Percentiles rank a stretch among this genome's conserved stretches.
Conservation (phyloP, 2,888 invertebrate genomes). For the Dioctria rufipes region DNA sequence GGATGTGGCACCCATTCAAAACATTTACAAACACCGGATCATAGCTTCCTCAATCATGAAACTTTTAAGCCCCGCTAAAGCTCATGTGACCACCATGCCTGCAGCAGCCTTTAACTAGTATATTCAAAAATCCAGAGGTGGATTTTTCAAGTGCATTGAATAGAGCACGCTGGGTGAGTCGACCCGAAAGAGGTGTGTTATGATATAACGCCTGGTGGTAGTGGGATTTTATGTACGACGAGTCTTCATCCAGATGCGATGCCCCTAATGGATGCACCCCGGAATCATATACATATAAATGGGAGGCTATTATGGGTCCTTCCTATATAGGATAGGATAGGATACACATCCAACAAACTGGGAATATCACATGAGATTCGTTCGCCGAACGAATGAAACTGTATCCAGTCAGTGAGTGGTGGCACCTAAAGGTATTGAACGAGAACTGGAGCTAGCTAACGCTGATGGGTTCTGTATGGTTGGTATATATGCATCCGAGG, state of each 20-base stretch:
- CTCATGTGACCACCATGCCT: not conserved
- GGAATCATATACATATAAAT: conserved; percentile 6
- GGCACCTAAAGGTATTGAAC: conserved; percentile 6
- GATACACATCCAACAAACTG: conserved; percentile 3
- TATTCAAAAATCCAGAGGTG: conserved; percentile 11
- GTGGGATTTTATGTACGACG: conserved; percentile 26
- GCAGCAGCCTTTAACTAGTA: not conserved
- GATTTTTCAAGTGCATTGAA: conserved; percentile 11
- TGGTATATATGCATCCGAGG: conserved; percentile 22
- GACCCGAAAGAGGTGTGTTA: conserved; percentile 43
- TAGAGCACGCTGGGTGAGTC: not conserved
- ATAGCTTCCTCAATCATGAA: not conserved
- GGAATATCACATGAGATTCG: conserved; percentile 10
- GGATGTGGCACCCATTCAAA: not conserved
- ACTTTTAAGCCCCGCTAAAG: conserved; percentile 19
- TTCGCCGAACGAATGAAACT: conserved; percentile 30
- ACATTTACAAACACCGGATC: not conserved
- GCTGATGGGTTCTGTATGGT: not conserved
- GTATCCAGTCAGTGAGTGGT: not conserved
- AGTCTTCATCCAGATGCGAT: conserved; percentile 38
- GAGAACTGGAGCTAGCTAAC: not conserved
- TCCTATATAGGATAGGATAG: conserved; percentile 8
- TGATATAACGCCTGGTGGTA: conserved; percentile 11
- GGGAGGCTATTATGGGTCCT: conserved; percentile 31
- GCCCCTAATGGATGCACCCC: conserved; percentile 50